These are phyloP conservation scores for Anagyrus pseudococci DNA, from an alignment of 2,888 invertebrate species.

Conservation along the genomic window DNA sequence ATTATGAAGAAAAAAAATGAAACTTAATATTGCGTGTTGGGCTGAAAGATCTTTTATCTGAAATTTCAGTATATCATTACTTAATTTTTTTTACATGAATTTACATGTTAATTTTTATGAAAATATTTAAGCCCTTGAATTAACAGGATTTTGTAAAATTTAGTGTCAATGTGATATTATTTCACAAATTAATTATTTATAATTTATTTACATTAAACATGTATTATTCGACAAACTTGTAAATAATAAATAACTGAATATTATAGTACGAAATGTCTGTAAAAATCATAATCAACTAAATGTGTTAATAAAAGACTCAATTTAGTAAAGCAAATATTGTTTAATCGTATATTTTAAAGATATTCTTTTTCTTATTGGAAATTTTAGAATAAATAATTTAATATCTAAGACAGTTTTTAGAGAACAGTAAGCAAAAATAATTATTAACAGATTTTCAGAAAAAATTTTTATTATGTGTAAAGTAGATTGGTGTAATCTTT, in stretches of 20 bases:
- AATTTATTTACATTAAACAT: background rate
- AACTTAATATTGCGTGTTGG: background rate
- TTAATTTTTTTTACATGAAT: background rate
- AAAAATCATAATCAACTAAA: slow-evolving; percentile 37
- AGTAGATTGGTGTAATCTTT: background rate
- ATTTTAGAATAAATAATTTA: too few relatives aligned
- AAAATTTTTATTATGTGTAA: background rate
- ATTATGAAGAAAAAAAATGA: slow-evolving; percentile 7
- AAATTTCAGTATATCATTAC: background rate
- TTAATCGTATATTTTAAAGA: too few relatives aligned
- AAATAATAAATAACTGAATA: slow-evolving; percentile 27
- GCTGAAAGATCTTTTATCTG: background rate
- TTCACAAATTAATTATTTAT: slow-evolving; percentile 1
- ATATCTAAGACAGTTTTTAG: too few relatives aligned
- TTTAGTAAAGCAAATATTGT: slow-evolving; percentile 10
- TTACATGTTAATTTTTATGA: background rate
- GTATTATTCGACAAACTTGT: slow-evolving; percentile 16
- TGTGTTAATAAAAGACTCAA: slow-evolving; percentile 32
- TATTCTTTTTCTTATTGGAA: too few relatives aligned
- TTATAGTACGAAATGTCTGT: slow-evolving; percentile 26
- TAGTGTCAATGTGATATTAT: background rate
- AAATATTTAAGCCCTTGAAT: background rate
- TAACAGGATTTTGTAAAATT: slow-evolving; percentile 1
- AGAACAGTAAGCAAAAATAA: too few relatives aligned
- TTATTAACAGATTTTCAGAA: too few relatives aligned